Evolutionary conservation across 2,888 invertebrate species (phyloP), one percentile per base, ranked within the genome.

Genomic region (Abrostola triplasia): DNA sequence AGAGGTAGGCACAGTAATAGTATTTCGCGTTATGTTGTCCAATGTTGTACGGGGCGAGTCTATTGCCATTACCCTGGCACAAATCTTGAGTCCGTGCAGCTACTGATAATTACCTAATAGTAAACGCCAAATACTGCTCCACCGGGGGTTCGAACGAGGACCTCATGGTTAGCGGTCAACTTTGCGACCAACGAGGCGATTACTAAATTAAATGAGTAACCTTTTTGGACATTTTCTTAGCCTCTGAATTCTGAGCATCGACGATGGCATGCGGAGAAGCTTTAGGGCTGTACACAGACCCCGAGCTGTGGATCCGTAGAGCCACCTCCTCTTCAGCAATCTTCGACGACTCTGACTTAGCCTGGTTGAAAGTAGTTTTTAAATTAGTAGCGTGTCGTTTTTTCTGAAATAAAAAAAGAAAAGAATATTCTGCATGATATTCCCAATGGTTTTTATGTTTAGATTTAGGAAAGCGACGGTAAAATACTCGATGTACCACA

Each of bases 161-260:
- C 24, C 24, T 24, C 24, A 24, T 24, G 4, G 24, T 1, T 4
- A 24, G 24, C 24, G 1, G 24, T 24, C 4, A 24, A 24, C 24
- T 24, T 24, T 24, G 24, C 24, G 24, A 24, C 24, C 41, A 41
- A 48, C 24, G 6, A 37, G 10, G 10, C n/a, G 9, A 37, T 7
- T 0, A 5, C 5, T 49, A 12, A 12, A 44, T n/a, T 10, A 37
- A 42, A 40, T n/a, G 0, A 9, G n/a, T 44, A 67, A 91, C 93
- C 86, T 91, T 93, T 68, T 85, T 92, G 1, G 94, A 94, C 88
- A 94, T 93, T 70, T 88, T 92, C 74, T 88, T 93, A 1, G 81
- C 64, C 42, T 94, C 92, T 12, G 79, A 52, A 47, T 71, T 89
- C 70, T 90, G 89, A 0, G 80, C 37, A 48, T 90, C 87, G 0